Percentiles rank a stretch among this genome's conserved stretches.
Conservation (phyloP, 2,888 invertebrate genomes). For the Pristionchus mayeri region DNA sequence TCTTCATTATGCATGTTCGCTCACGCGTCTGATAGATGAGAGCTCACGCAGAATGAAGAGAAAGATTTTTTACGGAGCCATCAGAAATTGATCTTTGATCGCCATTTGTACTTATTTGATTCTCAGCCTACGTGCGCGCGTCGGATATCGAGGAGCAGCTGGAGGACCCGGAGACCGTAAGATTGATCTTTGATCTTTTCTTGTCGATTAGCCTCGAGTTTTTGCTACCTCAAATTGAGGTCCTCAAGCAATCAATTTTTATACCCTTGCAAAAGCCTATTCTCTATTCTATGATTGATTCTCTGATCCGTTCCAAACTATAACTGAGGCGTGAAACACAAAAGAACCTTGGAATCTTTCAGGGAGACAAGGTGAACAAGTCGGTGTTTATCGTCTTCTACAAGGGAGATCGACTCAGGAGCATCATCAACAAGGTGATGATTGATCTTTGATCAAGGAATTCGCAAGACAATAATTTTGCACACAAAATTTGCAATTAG, state of each 20-base stretch:
- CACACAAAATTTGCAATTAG: no score
- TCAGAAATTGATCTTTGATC: slow-evolving; percentile 47
- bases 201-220: not conserved
- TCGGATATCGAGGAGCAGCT: slow-evolving; percentile 93
- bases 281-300: slow-evolving; percentile 82
- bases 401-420: slow-evolving; percentile 96
- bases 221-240: not conserved
- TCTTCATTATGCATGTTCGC: no score
- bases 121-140: slow-evolving; percentile 84
- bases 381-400: slow-evolving; percentile 87
- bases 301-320: no score
- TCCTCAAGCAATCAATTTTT: not conserved
- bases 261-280: not conserved
- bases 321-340: no score
- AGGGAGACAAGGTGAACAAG: slow-evolving; percentile 96
- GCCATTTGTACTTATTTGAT: not conserved
- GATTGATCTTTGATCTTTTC: slow-evolving; percentile 69
- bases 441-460: no score
- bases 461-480: no score
- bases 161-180: slow-evolving; percentile 93
- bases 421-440: slow-evolving; percentile 89
- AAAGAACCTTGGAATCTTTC: no score
- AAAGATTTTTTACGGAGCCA: no score
- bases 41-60: no score
- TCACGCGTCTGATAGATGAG: no score